Conservation (phyloP, 1,140 invertebrate genomes). For the Trichonephila clavipes region DNA sequence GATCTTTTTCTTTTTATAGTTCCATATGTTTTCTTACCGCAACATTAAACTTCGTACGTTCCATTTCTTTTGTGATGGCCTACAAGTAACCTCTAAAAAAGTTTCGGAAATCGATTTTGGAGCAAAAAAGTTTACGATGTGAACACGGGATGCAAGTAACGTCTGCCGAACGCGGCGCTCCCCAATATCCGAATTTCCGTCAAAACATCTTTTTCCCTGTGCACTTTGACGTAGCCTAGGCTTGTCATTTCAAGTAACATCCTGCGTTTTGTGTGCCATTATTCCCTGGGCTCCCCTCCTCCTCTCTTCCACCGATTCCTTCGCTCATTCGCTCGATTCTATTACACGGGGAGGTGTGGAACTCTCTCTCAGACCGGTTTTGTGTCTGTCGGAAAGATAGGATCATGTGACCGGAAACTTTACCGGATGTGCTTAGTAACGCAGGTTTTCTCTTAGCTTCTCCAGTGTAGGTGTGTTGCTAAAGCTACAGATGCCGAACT, state of each 20-base stretch:
- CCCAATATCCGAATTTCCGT: conserved; percentile 45
- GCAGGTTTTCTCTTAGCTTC: conserved; percentile 57
- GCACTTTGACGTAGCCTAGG: not conserved
- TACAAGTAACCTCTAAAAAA: too few species aligned
- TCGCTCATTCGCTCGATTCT: conserved; percentile 14
- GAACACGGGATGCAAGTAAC: not conserved
- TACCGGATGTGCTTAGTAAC: conserved; percentile 76
- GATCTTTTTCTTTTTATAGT: too few species aligned
- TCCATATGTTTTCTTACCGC: too few species aligned
- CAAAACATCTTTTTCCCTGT: conserved; percentile 36
- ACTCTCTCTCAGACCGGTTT: conserved; percentile 64
- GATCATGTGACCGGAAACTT: conserved; percentile 76
- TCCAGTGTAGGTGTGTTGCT: conserved; percentile 68
- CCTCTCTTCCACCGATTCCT: not conserved
- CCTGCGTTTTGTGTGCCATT: conserved; percentile 65
- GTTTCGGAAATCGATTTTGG: not conserved
- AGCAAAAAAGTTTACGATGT: not conserved
- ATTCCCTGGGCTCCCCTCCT: not conserved
- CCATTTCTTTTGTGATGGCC: too few species aligned
- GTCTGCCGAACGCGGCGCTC: not conserved
- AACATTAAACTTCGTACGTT: too few species aligned
- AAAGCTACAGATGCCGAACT: not conserved
- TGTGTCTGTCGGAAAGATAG: conserved; percentile 60
- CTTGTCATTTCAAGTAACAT: conserved; percentile 58
- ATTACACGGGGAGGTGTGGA: conserved; percentile 34